Evolutionary conservation across 2,888 invertebrate species (phyloP).

Genomic region (Amphipyra berbera): DNA sequence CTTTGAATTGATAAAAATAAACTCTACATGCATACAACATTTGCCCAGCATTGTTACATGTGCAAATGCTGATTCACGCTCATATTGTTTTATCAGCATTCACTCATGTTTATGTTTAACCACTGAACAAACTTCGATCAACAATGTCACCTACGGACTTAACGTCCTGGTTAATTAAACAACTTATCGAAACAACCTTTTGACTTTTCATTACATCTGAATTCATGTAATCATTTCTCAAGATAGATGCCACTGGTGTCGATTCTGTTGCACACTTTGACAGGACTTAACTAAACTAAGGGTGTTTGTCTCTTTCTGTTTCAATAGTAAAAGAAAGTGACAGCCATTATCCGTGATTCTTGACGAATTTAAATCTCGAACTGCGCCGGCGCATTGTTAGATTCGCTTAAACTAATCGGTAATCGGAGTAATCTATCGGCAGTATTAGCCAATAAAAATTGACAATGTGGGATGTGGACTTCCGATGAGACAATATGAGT

Average conservation of each 20-base stretch:
- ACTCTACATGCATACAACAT: background rate
- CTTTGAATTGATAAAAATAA: background rate
- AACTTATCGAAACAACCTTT: background rate
- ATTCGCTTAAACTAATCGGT: too few species aligned
- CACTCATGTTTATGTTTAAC: slow-evolving; percentile 1
- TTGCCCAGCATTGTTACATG: too few species aligned
- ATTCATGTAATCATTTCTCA: background rate
- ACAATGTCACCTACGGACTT: slow-evolving; percentile 15
- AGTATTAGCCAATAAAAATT: background rate
- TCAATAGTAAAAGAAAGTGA: too few species aligned
- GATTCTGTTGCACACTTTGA: too few species aligned
- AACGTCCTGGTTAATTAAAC: background rate
- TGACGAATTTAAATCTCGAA: too few species aligned
- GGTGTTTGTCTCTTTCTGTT: too few species aligned
- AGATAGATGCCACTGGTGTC: too few species aligned
- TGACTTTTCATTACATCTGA: slow-evolving; percentile 7
- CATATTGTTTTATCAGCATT: slow-evolving; percentile 1
- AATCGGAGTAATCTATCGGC: too few species aligned
- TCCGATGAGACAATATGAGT: background rate
- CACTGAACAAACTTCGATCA: background rate
- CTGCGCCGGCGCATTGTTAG: too few species aligned
- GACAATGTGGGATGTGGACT: background rate
- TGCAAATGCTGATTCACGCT: slow-evolving; percentile 4
- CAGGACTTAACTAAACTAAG: too few species aligned
- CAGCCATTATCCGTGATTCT: too few species aligned